These are phyloP conservation scores for Pluvianellus socialis DNA, from an alignment of 2,113 vertebrate species.

Conservation along the genomic window DNA sequence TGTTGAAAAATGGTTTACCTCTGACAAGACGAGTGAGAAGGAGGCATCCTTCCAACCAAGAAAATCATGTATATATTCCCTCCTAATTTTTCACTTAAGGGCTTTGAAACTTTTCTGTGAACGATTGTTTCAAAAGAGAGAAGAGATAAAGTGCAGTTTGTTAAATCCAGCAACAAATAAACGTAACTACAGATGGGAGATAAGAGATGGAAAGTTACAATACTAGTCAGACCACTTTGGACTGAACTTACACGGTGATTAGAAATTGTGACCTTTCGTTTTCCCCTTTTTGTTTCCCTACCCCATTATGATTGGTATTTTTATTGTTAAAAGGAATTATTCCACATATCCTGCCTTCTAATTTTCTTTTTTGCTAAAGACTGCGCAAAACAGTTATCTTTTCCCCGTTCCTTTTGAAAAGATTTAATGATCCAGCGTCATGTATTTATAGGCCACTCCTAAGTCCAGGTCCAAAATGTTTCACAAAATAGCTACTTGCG, in stretches of 20 bases:
- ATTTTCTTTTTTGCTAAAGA: neutral
- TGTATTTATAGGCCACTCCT: neutral
- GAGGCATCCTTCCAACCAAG: neutral
- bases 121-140: neutral
- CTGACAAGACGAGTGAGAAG: neutral
- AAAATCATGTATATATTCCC: neutral
- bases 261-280: neutral
- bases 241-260: neutral
- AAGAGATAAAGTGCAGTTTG: neutral
- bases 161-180: neutral
- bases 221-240: neutral
- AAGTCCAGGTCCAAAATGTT: neutral
- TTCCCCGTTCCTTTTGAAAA: neutral
- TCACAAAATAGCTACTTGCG: neutral
- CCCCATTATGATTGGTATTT: neutral
- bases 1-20: neutral
- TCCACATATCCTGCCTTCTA: neutral
- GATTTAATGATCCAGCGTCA: neutral
- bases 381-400: neutral
- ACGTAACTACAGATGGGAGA: neutral
- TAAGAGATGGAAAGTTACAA: neutral
- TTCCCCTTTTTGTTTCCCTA: neutral
- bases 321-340: neutral
- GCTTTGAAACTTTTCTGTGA: neutral
- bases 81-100: neutral